Percentiles rank a stretch among this genome's conserved stretches.
phyloP scores from a whole-genome alignment of 2,888 invertebrate genomes.

The Dicycla oo region DNA sequence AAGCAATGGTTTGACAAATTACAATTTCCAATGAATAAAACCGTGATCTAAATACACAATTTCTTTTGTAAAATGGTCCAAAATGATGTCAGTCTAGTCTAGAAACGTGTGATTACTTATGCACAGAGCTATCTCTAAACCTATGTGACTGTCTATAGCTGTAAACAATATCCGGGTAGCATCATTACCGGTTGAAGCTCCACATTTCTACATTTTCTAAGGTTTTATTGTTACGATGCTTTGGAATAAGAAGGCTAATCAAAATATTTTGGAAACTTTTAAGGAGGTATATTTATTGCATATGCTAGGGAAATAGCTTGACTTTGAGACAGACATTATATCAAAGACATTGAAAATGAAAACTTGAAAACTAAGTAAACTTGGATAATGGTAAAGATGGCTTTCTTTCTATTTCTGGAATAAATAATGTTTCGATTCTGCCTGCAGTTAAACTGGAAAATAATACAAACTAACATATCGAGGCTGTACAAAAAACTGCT shows the following conservation, averaged over 20 bases:
- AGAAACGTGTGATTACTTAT: conserved; percentile 47
- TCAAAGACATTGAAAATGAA: neutral
- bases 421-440: neutral
- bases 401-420: neutral
- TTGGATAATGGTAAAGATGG: too few species aligned
- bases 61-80: neutral
- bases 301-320: neutral
- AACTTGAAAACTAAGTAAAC: neutral
- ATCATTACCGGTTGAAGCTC: conserved; percentile 36
- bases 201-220: conserved; percentile 11
- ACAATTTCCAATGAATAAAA: neutral
- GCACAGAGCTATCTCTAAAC: conserved; percentile 40
- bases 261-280: neutral
- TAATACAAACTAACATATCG: neutral
- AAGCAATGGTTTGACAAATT: neutral
- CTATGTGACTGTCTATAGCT: conserved; percentile 42
- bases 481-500: neutral
- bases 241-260: neutral
- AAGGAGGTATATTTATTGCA: neutral
- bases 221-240: conserved; percentile 26
- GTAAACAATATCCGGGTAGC: conserved; percentile 55
- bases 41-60: neutral
- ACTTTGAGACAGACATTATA: neutral
- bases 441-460: neutral
- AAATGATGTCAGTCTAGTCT: conserved; percentile 34